These are phyloP conservation scores for Napeogenes inachia DNA, from an alignment of 2,888 invertebrate genomes.

Conservation along the genomic window DNA sequence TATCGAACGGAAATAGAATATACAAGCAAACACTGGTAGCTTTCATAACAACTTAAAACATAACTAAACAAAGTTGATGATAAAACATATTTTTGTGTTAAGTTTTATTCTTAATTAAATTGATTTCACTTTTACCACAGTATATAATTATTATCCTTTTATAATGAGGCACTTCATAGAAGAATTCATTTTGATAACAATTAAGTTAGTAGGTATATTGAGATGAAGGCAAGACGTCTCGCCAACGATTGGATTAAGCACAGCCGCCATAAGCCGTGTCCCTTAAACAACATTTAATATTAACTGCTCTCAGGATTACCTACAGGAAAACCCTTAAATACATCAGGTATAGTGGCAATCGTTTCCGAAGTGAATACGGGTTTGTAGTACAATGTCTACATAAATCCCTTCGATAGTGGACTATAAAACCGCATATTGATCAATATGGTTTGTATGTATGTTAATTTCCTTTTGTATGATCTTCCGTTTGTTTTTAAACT, in stretches of 20 bases:
- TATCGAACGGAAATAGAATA: not conserved
- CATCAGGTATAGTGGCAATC: conserved; percentile 18
- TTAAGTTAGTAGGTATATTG: conserved; percentile 17
- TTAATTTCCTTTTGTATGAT: too few species aligned
- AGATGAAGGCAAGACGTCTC: conserved; percentile 14
- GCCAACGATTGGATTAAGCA: conserved; percentile 19
- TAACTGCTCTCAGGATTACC: conserved; percentile 17
- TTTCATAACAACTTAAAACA: too few species aligned
- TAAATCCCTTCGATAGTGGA: conserved; percentile 29
- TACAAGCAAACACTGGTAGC: not conserved
- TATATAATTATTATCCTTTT: not conserved
- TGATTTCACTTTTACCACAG: too few species aligned
- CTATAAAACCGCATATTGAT: conserved; percentile 29
- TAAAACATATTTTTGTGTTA: too few species aligned
- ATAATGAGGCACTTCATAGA: not conserved
- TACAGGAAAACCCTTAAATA: conserved; percentile 14
- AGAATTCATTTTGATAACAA: conserved; percentile 6
- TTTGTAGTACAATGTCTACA: conserved; percentile 22
- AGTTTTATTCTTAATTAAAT: too few species aligned
- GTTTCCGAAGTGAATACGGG: not conserved
- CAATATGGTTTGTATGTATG: conserved; percentile 17
- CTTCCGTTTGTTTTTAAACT: too few species aligned
- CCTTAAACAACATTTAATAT: conserved; percentile 19
- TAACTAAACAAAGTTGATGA: too few species aligned
- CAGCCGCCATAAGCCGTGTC: conserved; percentile 15